Conservation (phyloP, 2,113 vertebrate species). For the human (Homo sapiens) region GRCh38 chr11:104484501-104485000, state of each 20-base stretch:
- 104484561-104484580: neutral
- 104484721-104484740: neutral
- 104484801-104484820: neutral
- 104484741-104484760: neutral
- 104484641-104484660: neutral
- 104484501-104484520: too few species aligned
- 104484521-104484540: neutral
- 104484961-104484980: slow-evolving; percentile 4
- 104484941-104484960: slow-evolving; percentile 35
- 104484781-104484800: neutral
- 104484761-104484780: slow-evolving; percentile 31
- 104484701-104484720: neutral
- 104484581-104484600: neutral
- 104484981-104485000: neutral
- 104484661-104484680: neutral
- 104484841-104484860: neutral
- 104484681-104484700: neutral
- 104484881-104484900: slow-evolving; percentile 25
- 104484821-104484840: neutral
- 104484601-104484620: neutral
- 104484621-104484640: neutral
- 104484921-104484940: neutral
- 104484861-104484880: neutral
- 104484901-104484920: neutral
- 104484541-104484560: neutral